Evolutionary conservation across 2,888 invertebrate genomes (phyloP).

Genomic region (Pimpla rufipes): DNA sequence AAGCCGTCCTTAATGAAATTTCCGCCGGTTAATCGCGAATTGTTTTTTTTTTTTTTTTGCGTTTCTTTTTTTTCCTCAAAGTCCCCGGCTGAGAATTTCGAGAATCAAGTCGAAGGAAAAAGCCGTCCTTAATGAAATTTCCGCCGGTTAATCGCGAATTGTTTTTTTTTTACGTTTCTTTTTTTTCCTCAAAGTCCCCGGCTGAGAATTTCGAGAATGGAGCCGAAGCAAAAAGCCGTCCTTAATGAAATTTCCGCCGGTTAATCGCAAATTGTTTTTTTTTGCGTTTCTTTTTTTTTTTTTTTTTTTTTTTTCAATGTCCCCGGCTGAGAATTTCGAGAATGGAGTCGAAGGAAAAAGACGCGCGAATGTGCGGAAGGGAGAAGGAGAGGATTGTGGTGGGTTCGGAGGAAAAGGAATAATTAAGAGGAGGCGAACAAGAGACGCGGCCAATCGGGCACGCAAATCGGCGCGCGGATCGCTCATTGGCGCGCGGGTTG

Average conservation of each 20-base stretch:
- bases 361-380: slow-evolving; percentile 35
- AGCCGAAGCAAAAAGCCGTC: slow-evolving; percentile 22
- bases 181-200: not conserved
- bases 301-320: not conserved
- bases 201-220: slow-evolving; percentile 52
- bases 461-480: slow-evolving; percentile 61
- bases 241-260: slow-evolving; percentile 25
- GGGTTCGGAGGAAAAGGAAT: slow-evolving; percentile 55
- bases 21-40: not conserved
- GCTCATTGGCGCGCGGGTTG: slow-evolving; percentile 55
- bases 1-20: slow-evolving; percentile 25
- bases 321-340: slow-evolving; percentile 48
- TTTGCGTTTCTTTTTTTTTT: no score
- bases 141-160: not conserved
- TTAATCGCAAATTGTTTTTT: no score
- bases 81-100: slow-evolving; percentile 49
- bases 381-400: slow-evolving; percentile 36
- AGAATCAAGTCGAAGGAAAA: slow-evolving; percentile 22
- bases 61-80: not conserved
- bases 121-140: slow-evolving; percentile 26
- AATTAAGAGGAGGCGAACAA: slow-evolving; percentile 55
- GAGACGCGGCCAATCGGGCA: slow-evolving; percentile 28
- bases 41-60: slow-evolving; percentile 2
- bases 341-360: slow-evolving; percentile 20
- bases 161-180: not conserved